A percentile compares a stretch with the other conserved stretches of the same genome.
These are phyloP conservation scores for Pogonocherus hispidulus DNA, from an alignment of 2,888 invertebrate genomes.

Conservation along the genomic window DNA sequence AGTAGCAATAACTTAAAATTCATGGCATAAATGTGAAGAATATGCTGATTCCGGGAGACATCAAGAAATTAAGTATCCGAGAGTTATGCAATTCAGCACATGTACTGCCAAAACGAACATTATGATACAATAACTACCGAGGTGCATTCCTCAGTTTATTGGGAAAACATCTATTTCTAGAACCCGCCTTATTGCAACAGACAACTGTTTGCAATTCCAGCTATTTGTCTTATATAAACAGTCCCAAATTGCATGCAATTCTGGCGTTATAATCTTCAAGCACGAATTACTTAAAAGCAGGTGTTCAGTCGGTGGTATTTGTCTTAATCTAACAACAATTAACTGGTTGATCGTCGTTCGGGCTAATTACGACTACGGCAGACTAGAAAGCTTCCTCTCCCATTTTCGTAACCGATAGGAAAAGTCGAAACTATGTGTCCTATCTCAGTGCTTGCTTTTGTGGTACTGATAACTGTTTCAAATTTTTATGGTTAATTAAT, in stretches of 20 bases:
- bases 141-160: background rate
- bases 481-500: too few species aligned
- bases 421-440: background rate
- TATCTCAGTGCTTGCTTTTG: too few species aligned
- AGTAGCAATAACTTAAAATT: conserved; percentile 6
- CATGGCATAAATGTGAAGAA: background rate
- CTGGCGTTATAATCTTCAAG: conserved; percentile 2
- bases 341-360: conserved; percentile 3
- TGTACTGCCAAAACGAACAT: background rate
- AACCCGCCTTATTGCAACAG: background rate
- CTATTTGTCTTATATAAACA: background rate
- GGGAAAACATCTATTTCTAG: background rate
- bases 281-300: conserved; percentile 7
- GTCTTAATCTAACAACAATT: conserved; percentile 17
- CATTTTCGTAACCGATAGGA: background rate
- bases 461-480: too few species aligned
- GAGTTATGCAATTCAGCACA: background rate
- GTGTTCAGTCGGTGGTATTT: conserved; percentile 6
- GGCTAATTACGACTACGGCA: background rate
- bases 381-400: background rate
- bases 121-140: background rate
- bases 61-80: background rate
- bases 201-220: background rate
- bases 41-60: background rate
- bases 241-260: background rate